Evolutionary conservation across 2,113 vertebrate species (phyloP), one percentile per base, ranked within the genome.

Genomic region (Anseranas semipalmata): DNA sequence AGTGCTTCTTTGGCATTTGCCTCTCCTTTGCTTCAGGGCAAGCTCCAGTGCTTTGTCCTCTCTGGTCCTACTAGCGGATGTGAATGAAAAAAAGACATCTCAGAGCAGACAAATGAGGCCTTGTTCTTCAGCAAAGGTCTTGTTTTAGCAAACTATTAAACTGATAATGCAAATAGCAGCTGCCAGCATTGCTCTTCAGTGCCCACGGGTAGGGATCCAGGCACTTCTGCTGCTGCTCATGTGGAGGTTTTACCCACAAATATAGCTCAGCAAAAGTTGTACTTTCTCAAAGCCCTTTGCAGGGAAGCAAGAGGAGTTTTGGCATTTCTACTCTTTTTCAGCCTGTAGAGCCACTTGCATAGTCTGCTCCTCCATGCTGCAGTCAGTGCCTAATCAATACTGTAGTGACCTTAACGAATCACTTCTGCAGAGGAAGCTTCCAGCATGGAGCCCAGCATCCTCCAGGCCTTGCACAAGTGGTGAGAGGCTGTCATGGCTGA

Each of bases 361-460:
- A 35, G 17, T 13, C 58, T 59, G 60, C 41, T 80, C 25, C 41
- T 12, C 35, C 5, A 0, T 58, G 45, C 46, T 0, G 0, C 71
- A 41, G 56, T 12, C 3, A 0, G 30, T 50, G 52, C n/a, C 5
- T 1, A 18, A 25, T 72, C 75, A 21, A 4, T 71, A 9, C 35
- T 16, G 21, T 0, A 2, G 62, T 4, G 45, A 58, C 4, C 1
- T 22, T 35, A 10, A 77, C 25, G 16, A 56, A 70, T 74, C 73
- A 73, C 45, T 53, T 77, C 65, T 81, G 90, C 85, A 91, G 81
- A 14, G 66, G 59, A 80, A 48, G 77, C 59, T 73, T n/a, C 80
- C 70, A 50, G 41, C 71, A 52, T 1, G 1, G 60, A 7, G 70
- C 58, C 27, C 22, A 28, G 52, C 1, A 0, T 14, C 55, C 48